Evolutionary conservation across 2,113 vertebrate species (phyloP).

Genomic region (Oncorhynchus mykiss): DNA sequence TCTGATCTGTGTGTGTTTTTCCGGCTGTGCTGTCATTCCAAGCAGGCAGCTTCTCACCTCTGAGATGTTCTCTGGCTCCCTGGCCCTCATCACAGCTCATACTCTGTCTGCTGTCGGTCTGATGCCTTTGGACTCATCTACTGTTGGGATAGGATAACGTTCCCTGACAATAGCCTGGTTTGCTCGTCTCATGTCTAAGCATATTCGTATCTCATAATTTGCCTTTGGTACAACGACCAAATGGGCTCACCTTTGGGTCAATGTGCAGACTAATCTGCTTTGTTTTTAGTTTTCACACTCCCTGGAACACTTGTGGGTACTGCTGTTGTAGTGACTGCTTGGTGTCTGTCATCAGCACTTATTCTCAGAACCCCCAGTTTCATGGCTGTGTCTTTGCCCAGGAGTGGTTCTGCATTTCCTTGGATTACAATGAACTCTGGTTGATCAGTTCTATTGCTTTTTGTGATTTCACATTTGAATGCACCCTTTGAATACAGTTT

Average conservation of each 20-base stretch:
- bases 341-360: conserved; percentile 14
- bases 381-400: conserved; percentile 13
- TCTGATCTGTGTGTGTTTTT: conserved; percentile 25
- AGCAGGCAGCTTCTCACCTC: conserved; percentile 27
- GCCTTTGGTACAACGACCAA: background rate
- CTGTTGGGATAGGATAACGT: too few relatives aligned
- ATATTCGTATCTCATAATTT: too few relatives aligned
- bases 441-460: background rate
- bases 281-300: conserved; percentile 26
- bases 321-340: conserved; percentile 4
- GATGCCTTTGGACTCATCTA: conserved; percentile 17
- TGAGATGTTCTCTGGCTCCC: conserved; percentile 21
- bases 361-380: conserved; percentile 30
- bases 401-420: conserved; percentile 14
- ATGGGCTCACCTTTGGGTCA: conserved; percentile 12
- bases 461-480: conserved; percentile 28
- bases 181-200: too few relatives aligned
- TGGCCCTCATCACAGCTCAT: conserved; percentile 18
- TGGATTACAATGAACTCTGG: conserved; percentile 16
- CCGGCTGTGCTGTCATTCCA: conserved; percentile 4
- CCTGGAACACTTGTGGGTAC: conserved; percentile 20
- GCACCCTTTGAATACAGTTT: conserved; percentile 18
- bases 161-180: too few relatives aligned
- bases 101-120: conserved; percentile 34
- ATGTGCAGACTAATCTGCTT: conserved; percentile 28